A percentile compares a stretch with the other conserved stretches of the same genome.
Conservation (phyloP, 2,113 vertebrate genomes). For the Synchiropus splendidus region DNA sequence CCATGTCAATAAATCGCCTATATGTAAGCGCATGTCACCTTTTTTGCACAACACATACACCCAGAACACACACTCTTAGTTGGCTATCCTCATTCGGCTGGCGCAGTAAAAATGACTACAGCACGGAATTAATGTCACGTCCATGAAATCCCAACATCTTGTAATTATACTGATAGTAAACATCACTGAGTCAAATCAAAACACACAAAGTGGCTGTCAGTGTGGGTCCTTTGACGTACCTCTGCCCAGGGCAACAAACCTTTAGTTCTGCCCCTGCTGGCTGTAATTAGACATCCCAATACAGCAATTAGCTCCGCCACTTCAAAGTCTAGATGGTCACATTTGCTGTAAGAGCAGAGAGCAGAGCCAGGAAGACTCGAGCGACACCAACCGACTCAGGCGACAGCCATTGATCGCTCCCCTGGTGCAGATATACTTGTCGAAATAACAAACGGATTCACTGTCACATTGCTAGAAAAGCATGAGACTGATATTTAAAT, state of each 20-base stretch:
- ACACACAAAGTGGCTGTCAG: conserved; percentile 25
- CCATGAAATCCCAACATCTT: conserved; percentile 15
- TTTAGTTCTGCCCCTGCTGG: conserved; percentile 13
- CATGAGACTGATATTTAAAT: too few relatives aligned
- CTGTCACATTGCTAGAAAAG: too few relatives aligned
- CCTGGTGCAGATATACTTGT: too few relatives aligned
- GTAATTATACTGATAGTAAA: conserved; percentile 39
- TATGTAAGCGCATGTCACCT: too few relatives aligned
- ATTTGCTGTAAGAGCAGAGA: not conserved
- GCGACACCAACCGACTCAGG: not conserved
- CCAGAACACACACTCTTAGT: too few relatives aligned
- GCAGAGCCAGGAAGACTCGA: not conserved
- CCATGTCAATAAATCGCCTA: too few relatives aligned
- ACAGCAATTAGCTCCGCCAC: conserved; percentile 25
- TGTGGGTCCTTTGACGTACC: conserved; percentile 40
- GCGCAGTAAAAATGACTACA: too few relatives aligned
- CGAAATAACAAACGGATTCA: too few relatives aligned
- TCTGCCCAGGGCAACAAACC: conserved; percentile 30
- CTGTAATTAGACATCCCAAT: conserved; percentile 36
- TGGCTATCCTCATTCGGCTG: too few relatives aligned
- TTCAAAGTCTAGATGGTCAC: conserved; percentile 4
- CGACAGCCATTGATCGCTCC: not conserved
- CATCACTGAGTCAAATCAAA: conserved; percentile 22
- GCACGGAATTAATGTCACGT: conserved; percentile 1
- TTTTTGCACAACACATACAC: too few relatives aligned